Evolutionary conservation across 2,113 vertebrate genomes (phyloP), one percentile per base, ranked within the genome.

Genomic region (Corapipo altera): DNA sequence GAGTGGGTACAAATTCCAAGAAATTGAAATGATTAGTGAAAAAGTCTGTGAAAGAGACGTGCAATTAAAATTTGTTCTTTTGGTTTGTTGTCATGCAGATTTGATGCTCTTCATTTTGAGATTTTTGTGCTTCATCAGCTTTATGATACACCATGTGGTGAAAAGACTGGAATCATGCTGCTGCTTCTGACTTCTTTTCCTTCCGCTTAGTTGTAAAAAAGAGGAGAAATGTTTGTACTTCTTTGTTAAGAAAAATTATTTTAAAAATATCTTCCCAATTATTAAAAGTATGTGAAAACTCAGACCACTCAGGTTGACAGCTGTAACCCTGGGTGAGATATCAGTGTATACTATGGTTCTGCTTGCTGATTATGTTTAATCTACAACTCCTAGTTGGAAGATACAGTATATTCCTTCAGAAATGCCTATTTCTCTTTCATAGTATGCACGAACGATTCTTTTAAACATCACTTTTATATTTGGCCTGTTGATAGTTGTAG

Each of bases 51-150:
- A 90, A 87, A 86, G 72, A 82, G 75, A 80, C 22, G 54, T 57
- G 71, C 37, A 88, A 93, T 93, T 92, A 91, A 72, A 94, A 90
- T 87, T 67, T 91, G 15, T 72, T 84, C 48, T 59, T 87, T 70
- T 95, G 54, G 70, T 85, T 64, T 78, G 69, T 44, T 88, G 41
- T 89, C 54, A 78, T 23, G 85, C 57, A 89, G 61, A 93, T 91
- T 64, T 67, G 52, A 88, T 74, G 46, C n/a, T 74, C 43, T 78
- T 24, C 32, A 87, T 92, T 72, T 58, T 65, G 37, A 21, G 28
- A 64, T 80, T 52, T 67, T 74, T 54, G 33, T 72, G 73, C 79
- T 94, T 92, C 57, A 48, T 81, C 88, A 90, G 85, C 72, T 95
- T 86, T 75, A 80, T 41, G 48, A 75, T 61, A 71, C 1, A 15